Conservation (phyloP, 2,797 vertebrate genomes). For the Varecia variegata region DNA sequence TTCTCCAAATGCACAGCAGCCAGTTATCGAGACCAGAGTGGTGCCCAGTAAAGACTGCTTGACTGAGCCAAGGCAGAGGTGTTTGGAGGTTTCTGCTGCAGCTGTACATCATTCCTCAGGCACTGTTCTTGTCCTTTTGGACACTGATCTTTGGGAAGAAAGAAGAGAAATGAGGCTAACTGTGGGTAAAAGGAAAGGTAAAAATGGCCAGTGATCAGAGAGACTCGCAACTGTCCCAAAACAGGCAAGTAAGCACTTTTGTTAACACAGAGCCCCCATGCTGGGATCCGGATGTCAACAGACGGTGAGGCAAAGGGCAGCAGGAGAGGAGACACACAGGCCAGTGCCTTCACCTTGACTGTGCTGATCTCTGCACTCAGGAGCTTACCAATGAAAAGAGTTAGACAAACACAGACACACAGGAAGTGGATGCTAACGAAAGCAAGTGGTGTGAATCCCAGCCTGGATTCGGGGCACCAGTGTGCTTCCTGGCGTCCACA, state of each 20-base stretch:
- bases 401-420: not conserved
- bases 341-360: fast-evolving
- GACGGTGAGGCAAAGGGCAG: not conserved
- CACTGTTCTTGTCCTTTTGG: not conserved
- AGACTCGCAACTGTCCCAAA: not conserved
- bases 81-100: not conserved
- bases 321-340: not conserved
- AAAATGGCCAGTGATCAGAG: not conserved
- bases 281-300: not conserved
- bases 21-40: not conserved
- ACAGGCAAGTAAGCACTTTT: not conserved
- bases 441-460: not conserved
- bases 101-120: too few relatives aligned
- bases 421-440: not conserved
- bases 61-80: not conserved
- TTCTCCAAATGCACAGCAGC: not conserved
- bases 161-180: not conserved
- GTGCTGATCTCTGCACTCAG: not conserved
- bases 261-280: not conserved
- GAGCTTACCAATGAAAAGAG: not conserved
- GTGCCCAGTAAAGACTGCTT: not conserved
- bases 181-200: not conserved
- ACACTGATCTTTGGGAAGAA: not conserved
- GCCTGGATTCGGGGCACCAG: not conserved
- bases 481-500: fast-evolving